Percentiles rank a stretch among this genome's conserved stretches.
Conservation (phyloP, 2,113 vertebrate species). For the Ceyx melanurus region DNA sequence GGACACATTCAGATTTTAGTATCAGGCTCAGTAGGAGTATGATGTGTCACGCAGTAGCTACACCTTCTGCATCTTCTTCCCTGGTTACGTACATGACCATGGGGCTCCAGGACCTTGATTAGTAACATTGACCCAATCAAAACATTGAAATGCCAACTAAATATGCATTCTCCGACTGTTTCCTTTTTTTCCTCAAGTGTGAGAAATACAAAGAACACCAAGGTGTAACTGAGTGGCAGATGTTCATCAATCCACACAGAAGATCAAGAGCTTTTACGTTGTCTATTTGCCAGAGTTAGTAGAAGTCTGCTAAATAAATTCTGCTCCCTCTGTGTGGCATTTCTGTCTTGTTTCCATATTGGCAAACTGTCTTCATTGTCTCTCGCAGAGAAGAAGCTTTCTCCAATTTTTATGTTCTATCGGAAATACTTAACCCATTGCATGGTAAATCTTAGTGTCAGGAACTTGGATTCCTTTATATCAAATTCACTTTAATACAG, state of each 20-base stretch:
- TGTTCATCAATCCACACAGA: background rate
- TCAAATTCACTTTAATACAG: background rate
- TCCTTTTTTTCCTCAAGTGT: conserved; percentile 1
- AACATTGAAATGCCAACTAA: background rate
- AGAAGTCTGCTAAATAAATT: conserved; percentile 2
- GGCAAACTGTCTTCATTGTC: background rate
- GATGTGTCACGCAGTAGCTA: background rate
- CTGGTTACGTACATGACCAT: background rate
- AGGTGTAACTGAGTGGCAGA: background rate
- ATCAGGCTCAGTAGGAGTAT: background rate
- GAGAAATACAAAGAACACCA: background rate
- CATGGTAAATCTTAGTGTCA: background rate
- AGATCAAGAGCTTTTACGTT: background rate
- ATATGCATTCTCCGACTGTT: background rate
- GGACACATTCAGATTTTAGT: background rate
- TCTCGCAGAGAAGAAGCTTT: background rate
- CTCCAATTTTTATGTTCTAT: background rate
- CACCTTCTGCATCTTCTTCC: background rate
- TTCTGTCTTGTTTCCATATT: background rate
- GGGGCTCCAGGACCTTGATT: background rate
- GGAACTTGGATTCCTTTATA: background rate
- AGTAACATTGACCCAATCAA: background rate
- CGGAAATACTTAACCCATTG: background rate
- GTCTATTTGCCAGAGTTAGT: background rate
- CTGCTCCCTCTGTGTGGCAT: background rate